A percentile compares a stretch with the other conserved stretches of the same genome.
Evolutionary conservation across 2,888 invertebrate genomes (phyloP).

Genomic region (Nemurella pictetii): DNA sequence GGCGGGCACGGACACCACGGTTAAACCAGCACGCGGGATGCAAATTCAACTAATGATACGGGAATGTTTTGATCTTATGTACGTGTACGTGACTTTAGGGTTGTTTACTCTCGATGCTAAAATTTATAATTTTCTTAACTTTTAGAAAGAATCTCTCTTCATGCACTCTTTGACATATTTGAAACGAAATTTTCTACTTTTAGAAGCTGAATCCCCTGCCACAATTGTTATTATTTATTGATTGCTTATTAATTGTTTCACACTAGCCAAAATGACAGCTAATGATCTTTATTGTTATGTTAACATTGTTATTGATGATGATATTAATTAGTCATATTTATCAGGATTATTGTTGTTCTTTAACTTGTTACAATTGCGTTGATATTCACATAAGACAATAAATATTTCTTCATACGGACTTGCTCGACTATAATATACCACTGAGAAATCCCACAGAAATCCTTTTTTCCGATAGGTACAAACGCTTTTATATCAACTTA

Average conservation of each 20-base stretch:
- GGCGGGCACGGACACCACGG: slow-evolving; percentile 25
- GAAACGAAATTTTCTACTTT: background rate
- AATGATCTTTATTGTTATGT: background rate
- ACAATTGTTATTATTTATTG: background rate
- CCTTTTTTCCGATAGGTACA: too few relatives aligned
- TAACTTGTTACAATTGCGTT: background rate
- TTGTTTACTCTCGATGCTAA: background rate
- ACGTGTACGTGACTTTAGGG: background rate
- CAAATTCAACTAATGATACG: background rate
- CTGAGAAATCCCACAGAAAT: too few relatives aligned
- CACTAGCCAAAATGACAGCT: background rate
- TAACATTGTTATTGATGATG: background rate
- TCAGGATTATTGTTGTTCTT: background rate
- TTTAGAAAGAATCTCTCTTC: background rate
- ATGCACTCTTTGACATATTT: background rate
- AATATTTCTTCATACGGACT: background rate
- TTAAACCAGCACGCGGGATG: background rate
- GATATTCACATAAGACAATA: background rate
- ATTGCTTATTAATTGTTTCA: background rate
- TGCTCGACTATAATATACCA: too few relatives aligned
- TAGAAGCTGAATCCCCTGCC: background rate
- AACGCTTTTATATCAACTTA: too few relatives aligned
- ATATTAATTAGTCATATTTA: background rate
- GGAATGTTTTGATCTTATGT: background rate
- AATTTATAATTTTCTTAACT: background rate